Evolutionary conservation across 2,888 invertebrate species (phyloP).

Genomic region (Cosmia trapezina): DNA sequence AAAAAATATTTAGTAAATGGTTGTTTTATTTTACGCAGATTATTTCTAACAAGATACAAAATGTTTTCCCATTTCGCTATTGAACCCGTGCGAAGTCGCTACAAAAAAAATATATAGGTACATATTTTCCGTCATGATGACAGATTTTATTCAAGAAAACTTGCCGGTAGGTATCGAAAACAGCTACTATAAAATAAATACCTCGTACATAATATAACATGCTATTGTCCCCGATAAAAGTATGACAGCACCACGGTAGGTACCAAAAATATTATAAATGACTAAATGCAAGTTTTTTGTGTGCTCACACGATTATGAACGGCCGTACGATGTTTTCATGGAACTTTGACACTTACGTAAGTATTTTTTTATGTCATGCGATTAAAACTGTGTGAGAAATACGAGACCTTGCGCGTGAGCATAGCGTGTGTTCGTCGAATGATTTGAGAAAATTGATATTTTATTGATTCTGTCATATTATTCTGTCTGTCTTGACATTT

Average conservation of each 20-base stretch:
- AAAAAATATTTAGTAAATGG: not conserved
- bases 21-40: not conserved
- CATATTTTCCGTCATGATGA: not conserved
- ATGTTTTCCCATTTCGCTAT: not conserved
- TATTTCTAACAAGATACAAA: not conserved
- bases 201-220: not conserved
- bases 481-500: conserved; percentile 24
- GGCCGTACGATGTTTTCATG: conserved; percentile 58
- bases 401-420: conserved; percentile 62
- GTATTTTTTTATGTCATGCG: conserved; percentile 74
- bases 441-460: conserved; percentile 66
- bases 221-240: conserved; percentile 7
- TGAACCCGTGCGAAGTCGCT: not conserved
- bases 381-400: conserved; percentile 69
- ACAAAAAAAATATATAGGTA: not conserved
- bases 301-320: conserved; percentile 43
- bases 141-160: not conserved
- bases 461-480: conserved; percentile 45
- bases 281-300: conserved; percentile 57
- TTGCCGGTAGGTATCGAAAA: not conserved
- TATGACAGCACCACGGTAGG: conserved; percentile 27
- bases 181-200: not conserved
- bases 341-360: conserved; percentile 83
- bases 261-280: conserved; percentile 44
- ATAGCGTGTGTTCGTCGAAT: conserved; percentile 47